Conservation (phyloP, 2,113 vertebrate species). For the Helogale parvula region DNA sequence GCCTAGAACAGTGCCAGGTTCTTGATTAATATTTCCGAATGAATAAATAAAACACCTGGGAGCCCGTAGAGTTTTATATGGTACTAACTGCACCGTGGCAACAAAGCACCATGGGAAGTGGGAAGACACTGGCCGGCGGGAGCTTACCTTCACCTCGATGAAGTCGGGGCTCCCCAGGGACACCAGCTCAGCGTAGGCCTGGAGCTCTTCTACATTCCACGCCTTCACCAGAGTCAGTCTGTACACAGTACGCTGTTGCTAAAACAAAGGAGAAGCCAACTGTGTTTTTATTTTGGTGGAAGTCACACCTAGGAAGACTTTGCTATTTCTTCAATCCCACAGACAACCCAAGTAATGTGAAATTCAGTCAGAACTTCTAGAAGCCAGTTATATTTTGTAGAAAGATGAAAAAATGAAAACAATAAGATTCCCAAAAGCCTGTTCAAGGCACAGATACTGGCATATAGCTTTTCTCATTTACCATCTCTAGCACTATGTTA, state of each 20-base stretch:
- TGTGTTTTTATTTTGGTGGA: background rate
- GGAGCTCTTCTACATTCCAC: conserved; percentile 97
- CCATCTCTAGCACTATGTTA: background rate
- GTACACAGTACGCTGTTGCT: conserved; percentile 96
- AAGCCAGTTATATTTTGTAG: background rate
- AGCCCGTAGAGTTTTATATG: background rate
- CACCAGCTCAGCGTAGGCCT: conserved; percentile 93
- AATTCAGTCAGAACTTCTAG: background rate
- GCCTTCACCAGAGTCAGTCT: conserved; percentile 95
- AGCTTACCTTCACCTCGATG: conserved; percentile 95
- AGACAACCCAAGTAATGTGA: background rate
- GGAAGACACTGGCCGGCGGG: too few relatives aligned
- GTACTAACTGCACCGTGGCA: background rate
- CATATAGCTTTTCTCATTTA: background rate
- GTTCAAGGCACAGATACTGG: background rate
- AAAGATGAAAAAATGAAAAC: background rate
- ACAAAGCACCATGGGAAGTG: accelerated
- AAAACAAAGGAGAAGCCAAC: conserved; percentile 41
- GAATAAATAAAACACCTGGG: background rate
- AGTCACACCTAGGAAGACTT: background rate
- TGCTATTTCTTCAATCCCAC: background rate
- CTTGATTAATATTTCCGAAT: background rate
- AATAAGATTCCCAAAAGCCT: background rate
- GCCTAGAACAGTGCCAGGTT: background rate
- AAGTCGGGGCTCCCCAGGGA: conserved; percentile 94